phyloP scores from a whole-genome alignment of 2,888 invertebrate genomes.

The Argyresthia goedartella region DNA sequence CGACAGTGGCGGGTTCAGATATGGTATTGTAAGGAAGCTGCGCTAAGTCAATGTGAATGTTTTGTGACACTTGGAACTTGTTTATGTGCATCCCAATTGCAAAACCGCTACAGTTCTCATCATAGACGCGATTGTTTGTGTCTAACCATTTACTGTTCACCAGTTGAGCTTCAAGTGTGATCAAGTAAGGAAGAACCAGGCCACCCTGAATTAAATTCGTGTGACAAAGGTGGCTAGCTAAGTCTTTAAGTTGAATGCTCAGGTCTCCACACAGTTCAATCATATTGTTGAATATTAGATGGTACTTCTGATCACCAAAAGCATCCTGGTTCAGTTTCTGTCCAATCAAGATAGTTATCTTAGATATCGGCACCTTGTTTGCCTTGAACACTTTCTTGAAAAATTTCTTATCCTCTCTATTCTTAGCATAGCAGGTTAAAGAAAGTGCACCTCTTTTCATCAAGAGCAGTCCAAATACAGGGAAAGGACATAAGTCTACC shows the following conservation, averaged over 20 bases:
- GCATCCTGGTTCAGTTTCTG: conserved; percentile 31
- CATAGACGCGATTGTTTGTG: conserved; percentile 67
- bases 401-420: conserved; percentile 41
- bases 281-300: conserved; percentile 67
- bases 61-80: conserved; percentile 70
- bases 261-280: conserved; percentile 72
- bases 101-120: conserved; percentile 66
- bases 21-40: conserved; percentile 46
- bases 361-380: conserved; percentile 39
- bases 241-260: conserved; percentile 35
- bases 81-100: conserved; percentile 70
- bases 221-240: conserved; percentile 31
- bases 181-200: conserved; percentile 60
- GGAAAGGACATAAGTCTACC: conserved; percentile 74
- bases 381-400: conserved; percentile 32
- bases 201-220: conserved; percentile 49
- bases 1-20: conserved; percentile 36
- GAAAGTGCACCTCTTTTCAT: conserved; percentile 57
- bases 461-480: conserved; percentile 72
- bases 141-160: conserved; percentile 72
- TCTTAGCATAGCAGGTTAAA: conserved; percentile 53
- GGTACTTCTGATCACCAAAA: conserved; percentile 43
- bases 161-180: conserved; percentile 68
- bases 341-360: conserved; percentile 42
- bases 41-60: conserved; percentile 58